phyloP scores from a whole-genome alignment of 2,888 invertebrate genomes.

The Sthenelais limicola region DNA sequence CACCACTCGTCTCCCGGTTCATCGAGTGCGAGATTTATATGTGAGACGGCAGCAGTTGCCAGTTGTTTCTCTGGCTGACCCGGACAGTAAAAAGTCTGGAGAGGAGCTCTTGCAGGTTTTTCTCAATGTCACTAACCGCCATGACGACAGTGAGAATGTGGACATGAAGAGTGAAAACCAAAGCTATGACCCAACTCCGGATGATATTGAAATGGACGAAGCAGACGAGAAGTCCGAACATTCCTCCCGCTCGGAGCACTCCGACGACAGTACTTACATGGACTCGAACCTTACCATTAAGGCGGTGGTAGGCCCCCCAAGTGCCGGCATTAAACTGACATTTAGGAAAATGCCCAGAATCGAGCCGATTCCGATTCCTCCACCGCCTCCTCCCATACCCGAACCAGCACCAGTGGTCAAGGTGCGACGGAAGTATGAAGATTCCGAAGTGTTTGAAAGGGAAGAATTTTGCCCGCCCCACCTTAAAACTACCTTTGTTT shows the following conservation, averaged over 20 bases:
- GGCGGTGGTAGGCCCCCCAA: slow-evolving; percentile 65
- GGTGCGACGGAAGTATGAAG: not conserved
- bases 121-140: slow-evolving; percentile 52
- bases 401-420: not conserved
- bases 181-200: slow-evolving; percentile 32
- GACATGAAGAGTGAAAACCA: slow-evolving; percentile 43
- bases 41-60: slow-evolving; percentile 55
- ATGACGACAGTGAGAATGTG: slow-evolving; percentile 32
- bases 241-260: slow-evolving; percentile 49
- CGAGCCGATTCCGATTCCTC: slow-evolving; percentile 7
- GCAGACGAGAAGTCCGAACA: slow-evolving; percentile 43
- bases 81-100: slow-evolving; percentile 62
- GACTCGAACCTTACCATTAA: slow-evolving; percentile 58
- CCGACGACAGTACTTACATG: slow-evolving; percentile 48
- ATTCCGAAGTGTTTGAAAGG: slow-evolving; percentile 31
- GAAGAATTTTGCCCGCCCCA: slow-evolving; percentile 3
- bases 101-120: slow-evolving; percentile 66
- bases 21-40: slow-evolving; percentile 46
- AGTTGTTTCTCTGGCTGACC: slow-evolving; percentile 58
- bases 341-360: slow-evolving; percentile 54
- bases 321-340: slow-evolving; percentile 70
- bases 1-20: slow-evolving; percentile 59
- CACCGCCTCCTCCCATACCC: slow-evolving; percentile 7
- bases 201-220: slow-evolving; percentile 53
- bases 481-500: slow-evolving; percentile 20